Percentiles rank a stretch among this genome's conserved stretches.
These are phyloP conservation scores for Grallaria varia DNA, from an alignment of 2,113 vertebrate species.

Conservation along the genomic window DNA sequence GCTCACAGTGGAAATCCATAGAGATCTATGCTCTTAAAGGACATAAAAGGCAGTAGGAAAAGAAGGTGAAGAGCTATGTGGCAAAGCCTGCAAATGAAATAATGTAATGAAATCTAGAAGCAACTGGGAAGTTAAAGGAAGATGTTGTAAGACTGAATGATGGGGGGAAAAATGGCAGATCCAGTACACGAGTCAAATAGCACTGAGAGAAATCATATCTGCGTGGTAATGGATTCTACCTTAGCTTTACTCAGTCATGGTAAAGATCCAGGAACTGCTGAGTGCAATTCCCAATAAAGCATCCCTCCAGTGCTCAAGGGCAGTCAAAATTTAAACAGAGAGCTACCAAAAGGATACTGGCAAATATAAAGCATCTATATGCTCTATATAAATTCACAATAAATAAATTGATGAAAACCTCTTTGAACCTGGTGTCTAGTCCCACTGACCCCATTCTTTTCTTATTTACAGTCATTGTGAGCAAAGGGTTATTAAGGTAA, in stretches of 20 bases:
- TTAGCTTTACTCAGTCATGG: background rate
- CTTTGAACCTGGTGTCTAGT: background rate
- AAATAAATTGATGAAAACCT: conserved; percentile 6
- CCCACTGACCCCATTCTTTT: background rate
- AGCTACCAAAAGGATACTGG: background rate
- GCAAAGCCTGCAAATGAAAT: background rate
- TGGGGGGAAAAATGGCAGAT: background rate
- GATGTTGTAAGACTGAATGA: background rate
- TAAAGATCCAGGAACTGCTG: background rate
- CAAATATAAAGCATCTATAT: background rate
- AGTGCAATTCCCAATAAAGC: background rate
- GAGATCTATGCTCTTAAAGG: background rate
- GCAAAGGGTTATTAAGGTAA: conserved; percentile 30
- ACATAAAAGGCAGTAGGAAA: background rate
- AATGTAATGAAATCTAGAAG: background rate
- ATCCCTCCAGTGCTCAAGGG: background rate
- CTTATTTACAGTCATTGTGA: conserved; percentile 9
- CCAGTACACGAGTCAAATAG: background rate
- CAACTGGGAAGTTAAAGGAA: background rate
- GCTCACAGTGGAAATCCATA: background rate
- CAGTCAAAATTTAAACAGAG: background rate
- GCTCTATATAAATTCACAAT: background rate
- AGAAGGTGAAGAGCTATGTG: background rate
- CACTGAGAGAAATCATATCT: background rate
- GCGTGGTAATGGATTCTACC: background rate